A percentile compares a stretch with the other conserved stretches of the same genome.
Evolutionary conservation across 2,797 vertebrate genomes (phyloP).

Genomic region (Lutjanus argentimaculatus): DNA sequence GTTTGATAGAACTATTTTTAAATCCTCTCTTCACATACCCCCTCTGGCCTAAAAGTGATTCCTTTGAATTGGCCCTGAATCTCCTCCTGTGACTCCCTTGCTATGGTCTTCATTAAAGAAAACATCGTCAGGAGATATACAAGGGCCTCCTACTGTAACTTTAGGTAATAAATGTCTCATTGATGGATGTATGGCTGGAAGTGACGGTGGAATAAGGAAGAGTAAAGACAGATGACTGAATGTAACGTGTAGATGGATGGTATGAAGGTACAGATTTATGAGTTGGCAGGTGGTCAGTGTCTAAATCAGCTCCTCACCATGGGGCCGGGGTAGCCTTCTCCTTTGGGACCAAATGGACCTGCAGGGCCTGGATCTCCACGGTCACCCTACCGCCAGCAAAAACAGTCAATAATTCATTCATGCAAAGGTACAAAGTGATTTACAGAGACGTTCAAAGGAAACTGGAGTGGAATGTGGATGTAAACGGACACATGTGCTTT

Average conservation of each 20-base stretch:
- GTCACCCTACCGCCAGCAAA: constrained; percentile 85
- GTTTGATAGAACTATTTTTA: background rate
- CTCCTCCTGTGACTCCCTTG: background rate
- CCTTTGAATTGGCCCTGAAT: background rate
- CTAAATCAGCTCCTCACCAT: constrained; percentile 79
- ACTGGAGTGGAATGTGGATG: constrained; percentile 32
- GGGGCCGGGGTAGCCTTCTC: constrained; percentile 91
- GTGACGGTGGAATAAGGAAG: background rate
- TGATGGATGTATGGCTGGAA: constrained; percentile 38
- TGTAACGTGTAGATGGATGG: constrained; percentile 10
- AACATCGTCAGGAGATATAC: constrained; percentile 1
- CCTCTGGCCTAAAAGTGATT: background rate
- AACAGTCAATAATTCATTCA: constrained; percentile 17
- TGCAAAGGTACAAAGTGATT: constrained; percentile 36
- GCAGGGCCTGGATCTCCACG: constrained; percentile 86
- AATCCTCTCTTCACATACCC: background rate
- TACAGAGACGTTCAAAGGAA: constrained; percentile 23
- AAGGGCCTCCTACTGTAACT: constrained; percentile 14
- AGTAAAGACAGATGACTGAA: constrained; percentile 12
- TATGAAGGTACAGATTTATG: constrained; percentile 33
- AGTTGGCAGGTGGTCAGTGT: constrained; percentile 1
- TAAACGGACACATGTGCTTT: constrained; percentile 38
- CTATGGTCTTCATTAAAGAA: constrained; percentile 12
- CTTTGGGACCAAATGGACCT: constrained; percentile 91
- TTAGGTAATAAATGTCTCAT: constrained; percentile 39